A percentile compares a stretch with the other conserved stretches of the same genome.
Evolutionary conservation across 2,888 invertebrate genomes (phyloP).

Genomic region (Oscheius sp.): DNA sequence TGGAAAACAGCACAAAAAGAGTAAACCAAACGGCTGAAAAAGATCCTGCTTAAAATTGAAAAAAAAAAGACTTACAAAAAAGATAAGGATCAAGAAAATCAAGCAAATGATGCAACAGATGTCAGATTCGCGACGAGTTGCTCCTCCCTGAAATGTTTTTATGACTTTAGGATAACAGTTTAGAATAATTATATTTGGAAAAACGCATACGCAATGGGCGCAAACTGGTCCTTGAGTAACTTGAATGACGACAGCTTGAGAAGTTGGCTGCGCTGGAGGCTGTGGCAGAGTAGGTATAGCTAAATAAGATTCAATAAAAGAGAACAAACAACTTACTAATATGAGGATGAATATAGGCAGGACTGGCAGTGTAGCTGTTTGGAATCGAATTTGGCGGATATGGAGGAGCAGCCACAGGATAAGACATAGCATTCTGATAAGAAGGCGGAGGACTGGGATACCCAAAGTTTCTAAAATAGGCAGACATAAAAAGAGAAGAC

Average conservation of each 20-base stretch:
- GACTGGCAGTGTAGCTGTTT: background rate
- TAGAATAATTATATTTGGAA: background rate
- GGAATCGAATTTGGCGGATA: slow-evolving; percentile 25
- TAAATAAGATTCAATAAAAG: slow-evolving; percentile 15
- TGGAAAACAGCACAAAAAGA: slow-evolving; percentile 55
- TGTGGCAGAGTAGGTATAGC: slow-evolving; percentile 25
- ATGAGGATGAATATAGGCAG: slow-evolving; percentile 7
- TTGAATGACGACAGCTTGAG: slow-evolving; percentile 33
- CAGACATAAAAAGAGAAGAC: background rate
- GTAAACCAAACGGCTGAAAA: slow-evolving; percentile 47
- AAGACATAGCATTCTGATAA: slow-evolving; percentile 48
- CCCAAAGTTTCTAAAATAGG: background rate
- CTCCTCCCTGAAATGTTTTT: slow-evolving; percentile 39
- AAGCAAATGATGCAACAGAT: slow-evolving; percentile 65
- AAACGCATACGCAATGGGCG: slow-evolving; percentile 42
- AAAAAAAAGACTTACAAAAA: slow-evolving; percentile 67
- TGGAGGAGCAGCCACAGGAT: slow-evolving; percentile 36
- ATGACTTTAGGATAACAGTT: too few relatives aligned
- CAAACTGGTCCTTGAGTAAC: slow-evolving; percentile 39
- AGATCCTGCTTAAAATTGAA: too few relatives aligned
- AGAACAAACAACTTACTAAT: slow-evolving; percentile 12
- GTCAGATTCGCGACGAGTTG: slow-evolving; percentile 61
- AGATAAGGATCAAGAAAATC: slow-evolving; percentile 65
- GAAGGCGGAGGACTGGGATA: slow-evolving; percentile 39
- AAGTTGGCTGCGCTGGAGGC: slow-evolving; percentile 1